Conservation (phyloP, 2,888 invertebrate genomes). For the Busseola fusca region DNA sequence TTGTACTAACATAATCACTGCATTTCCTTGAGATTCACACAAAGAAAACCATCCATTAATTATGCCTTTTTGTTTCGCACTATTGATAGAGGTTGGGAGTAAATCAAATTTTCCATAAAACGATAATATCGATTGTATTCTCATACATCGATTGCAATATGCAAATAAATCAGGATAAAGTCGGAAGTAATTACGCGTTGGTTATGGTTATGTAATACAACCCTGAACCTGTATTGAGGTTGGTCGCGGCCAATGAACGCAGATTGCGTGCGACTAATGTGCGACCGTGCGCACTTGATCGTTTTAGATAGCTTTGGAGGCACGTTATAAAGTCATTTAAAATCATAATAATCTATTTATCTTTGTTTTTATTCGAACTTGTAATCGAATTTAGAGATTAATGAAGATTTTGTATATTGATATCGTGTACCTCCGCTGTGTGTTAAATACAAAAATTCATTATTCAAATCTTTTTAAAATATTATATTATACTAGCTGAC, state of each 20-base stretch:
- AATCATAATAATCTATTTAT: constrained; percentile 45
- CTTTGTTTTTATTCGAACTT: constrained; percentile 25
- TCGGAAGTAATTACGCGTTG: constrained; percentile 78
- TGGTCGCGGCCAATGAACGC: constrained; percentile 79
- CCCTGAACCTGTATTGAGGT: constrained; percentile 77
- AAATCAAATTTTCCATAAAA: constrained; percentile 44
- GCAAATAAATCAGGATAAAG: constrained; percentile 69
- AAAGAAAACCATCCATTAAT: constrained; percentile 23
- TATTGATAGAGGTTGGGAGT: constrained; percentile 13
- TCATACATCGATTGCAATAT: constrained; percentile 60
- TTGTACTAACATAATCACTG: constrained; percentile 47
- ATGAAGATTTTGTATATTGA: constrained; percentile 44
- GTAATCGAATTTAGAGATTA: constrained; percentile 40
- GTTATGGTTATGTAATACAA: constrained; percentile 73
- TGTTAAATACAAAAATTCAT: too few species aligned
- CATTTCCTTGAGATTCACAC: constrained; percentile 48
- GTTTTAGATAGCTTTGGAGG: constrained; percentile 52
- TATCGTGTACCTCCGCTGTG: constrained; percentile 18
- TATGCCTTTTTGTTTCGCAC: constrained; percentile 39
- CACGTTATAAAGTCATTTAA: constrained; percentile 52
- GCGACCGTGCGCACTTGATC: constrained; percentile 66
- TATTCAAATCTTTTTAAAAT: constrained; percentile 6
- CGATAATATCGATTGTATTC: constrained; percentile 44
- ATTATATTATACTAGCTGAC: constrained; percentile 16
- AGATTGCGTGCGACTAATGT: constrained; percentile 64